Base-by-base conservation (phyloP, 2,797 vertebrate species). In the Lophotriccus pileatus region DNA sequence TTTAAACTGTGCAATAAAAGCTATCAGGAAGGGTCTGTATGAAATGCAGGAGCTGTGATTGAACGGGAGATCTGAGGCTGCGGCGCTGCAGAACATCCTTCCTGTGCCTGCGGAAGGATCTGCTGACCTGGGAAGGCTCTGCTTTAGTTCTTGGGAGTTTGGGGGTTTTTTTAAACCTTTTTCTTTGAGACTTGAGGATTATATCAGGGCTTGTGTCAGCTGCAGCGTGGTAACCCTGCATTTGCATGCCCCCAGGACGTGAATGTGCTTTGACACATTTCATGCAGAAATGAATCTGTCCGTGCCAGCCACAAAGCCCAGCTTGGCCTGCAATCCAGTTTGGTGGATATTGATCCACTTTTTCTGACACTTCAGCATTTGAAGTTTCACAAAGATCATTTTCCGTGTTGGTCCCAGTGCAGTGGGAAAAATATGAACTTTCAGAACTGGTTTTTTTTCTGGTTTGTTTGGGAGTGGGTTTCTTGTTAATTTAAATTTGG, bases 191-290 rank as follows among this genome's bases (percentile, higher is more conserved):
- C 60, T 74, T 73, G 79, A 66, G 89, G 63, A 46, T 96, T 88
- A 21, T 84, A 74, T 67, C 27, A 1, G 74, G 77, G 83, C 49
- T 86, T 70, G 60, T 94, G 94, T 88, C 92, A 90, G 79, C 91
- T 93, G 85, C 79, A 88, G 84, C 17, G 1, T 58, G 53, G 90
- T 77, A 95, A 90, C 94, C 89, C 87, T 14, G 0, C 53, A 55
- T 97, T 94, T 91, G 56, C 94, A 80, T 92, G 95, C 93, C 94
- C 89, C 20, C 72, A 52, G 95, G 96, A 37, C 84, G 92, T 62
- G 58, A 44, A 92, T 95, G 94, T 87, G 78, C 89, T 93, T 87
- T 91, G 78, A 39, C 1, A 8, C 73, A 37, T 75, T 30, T 89
- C 37, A 12, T 62, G 92, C 84, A 93, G 89, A 89, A 95, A 83